Conservation (phyloP, 2,113 vertebrate genomes). For the Abramis brama region DNA sequence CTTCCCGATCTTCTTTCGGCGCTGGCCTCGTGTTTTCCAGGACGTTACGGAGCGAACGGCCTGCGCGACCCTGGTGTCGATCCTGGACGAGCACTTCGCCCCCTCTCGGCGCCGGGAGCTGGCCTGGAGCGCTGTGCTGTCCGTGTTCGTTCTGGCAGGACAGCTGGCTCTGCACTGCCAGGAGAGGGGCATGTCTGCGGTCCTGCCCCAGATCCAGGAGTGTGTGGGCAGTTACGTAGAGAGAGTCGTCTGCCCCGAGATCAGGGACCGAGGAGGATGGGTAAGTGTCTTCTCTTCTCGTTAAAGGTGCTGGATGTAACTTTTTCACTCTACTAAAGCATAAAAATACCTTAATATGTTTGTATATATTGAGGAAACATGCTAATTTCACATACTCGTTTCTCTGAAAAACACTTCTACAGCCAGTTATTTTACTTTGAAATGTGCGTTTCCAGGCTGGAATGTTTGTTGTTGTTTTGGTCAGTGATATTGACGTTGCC, state of each 20-base stretch:
- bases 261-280: conserved; percentile 76
- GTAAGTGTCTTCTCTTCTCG: conserved; percentile 61
- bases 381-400: no score
- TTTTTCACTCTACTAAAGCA: no score
- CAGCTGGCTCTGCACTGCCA: conserved; percentile 79
- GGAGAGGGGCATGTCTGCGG: conserved; percentile 66
- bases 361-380: no score
- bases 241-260: conserved; percentile 75
- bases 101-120: conserved; percentile 63
- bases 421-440: no score
- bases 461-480: no score
- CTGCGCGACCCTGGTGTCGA: conserved; percentile 68
- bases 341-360: no score
- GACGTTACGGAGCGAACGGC: conserved; percentile 71
- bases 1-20: conserved; percentile 80
- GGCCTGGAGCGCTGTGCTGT: conserved; percentile 76
- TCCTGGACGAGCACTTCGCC: conserved; percentile 76
- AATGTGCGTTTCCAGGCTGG: no score
- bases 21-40: conserved; percentile 78
- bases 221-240: conserved; percentile 75
- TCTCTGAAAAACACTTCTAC: no score
- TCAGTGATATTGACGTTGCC: no score
- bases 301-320: background rate
- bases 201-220: conserved; percentile 70
- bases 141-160: conserved; percentile 77